Conservation (phyloP, 2,888 invertebrate species). For the Drosophila tripunctata region DNA sequence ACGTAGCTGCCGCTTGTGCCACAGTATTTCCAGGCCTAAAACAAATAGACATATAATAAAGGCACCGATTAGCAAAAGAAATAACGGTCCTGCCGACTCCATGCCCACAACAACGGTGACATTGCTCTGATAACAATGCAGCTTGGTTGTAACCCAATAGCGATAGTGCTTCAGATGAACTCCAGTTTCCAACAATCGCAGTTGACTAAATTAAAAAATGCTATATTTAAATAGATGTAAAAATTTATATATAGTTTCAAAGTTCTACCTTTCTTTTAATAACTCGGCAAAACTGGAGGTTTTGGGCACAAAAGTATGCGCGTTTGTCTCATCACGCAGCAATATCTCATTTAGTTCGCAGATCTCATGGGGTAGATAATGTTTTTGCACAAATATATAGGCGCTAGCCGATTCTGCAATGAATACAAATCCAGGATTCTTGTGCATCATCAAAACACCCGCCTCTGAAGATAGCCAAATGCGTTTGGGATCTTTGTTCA, state of each 20-base stretch:
- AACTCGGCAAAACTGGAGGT: conserved; percentile 80
- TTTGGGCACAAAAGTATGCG: conserved; percentile 57
- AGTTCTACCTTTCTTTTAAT: conserved; percentile 45
- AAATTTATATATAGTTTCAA: background rate
- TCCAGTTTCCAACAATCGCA: conserved; percentile 80
- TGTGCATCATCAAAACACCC: conserved; percentile 71
- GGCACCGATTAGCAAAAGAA: conserved; percentile 68
- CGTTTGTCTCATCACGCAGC: conserved; percentile 62
- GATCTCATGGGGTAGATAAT: conserved; percentile 80
- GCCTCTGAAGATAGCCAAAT: conserved; percentile 70
- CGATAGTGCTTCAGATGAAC: conserved; percentile 67
- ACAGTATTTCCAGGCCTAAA: conserved; percentile 72
- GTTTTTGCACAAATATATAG: conserved; percentile 70
- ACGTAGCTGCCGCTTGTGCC: conserved; percentile 37
- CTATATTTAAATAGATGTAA: background rate
- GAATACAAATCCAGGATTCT: conserved; percentile 77
- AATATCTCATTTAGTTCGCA: conserved; percentile 82
- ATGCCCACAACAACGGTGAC: conserved; percentile 77
- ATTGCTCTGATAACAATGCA: conserved; percentile 75
- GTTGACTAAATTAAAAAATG: conserved; percentile 43
- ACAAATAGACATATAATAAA: conserved; percentile 65
- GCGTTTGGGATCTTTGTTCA: conserved; percentile 32
- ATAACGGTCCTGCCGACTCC: conserved; percentile 81
- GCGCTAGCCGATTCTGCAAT: conserved; percentile 74
- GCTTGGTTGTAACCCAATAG: conserved; percentile 73